Base-by-base conservation (phyloP, 2,797 vertebrate genomes). In the Amphiprion clarkii region DNA sequence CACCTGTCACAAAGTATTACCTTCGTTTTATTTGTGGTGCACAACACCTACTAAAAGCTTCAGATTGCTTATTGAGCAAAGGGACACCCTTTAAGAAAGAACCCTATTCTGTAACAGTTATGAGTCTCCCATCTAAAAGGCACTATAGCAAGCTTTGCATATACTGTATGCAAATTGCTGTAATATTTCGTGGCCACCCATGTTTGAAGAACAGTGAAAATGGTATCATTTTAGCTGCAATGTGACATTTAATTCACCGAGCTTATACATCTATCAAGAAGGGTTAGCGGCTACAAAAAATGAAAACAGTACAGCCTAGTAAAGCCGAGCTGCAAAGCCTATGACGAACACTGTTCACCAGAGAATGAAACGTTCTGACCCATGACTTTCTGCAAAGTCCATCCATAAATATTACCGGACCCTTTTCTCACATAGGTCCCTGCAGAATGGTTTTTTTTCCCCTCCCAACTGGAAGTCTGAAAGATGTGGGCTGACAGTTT, bases 361-460 rank as follows among this genome's bases (percentile, higher is more conserved):
- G 62, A 62, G 67, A 79, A 72, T 31, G 31, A 71, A 81, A 81
- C 67, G 72, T 78, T 80, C 65, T 85, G 86, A 92, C 86, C 83
- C 64, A 23, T 81, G 77, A 80, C 74, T 80, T 53, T 76, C 64
- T 39, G 17, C 74, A 66, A 81, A 72, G 61, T 77, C 79, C 59
- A 64, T 59, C 80, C 67, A 82, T 87, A 89, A 87, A 90, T 89
- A 77, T 69, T 40, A 33, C 36, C 42, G 27, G 16, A 57, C 39
- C 31, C 60, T 51, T 71, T 57, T 23, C 9, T 79, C 49, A 49
- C 33, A 14, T 1, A 19, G 64, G 55, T 65, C 72, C 55, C 66
- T 13, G 10, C 58, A 75, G 27, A 57, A 69, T 53, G 6, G 25
- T 46, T 74, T 12, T 54, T 44, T 16, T 46, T 67, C 31, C 36